These are phyloP conservation scores for Propithecus coquereli DNA, from an alignment of 2,113 vertebrate species.

Conservation along the genomic window DNA sequence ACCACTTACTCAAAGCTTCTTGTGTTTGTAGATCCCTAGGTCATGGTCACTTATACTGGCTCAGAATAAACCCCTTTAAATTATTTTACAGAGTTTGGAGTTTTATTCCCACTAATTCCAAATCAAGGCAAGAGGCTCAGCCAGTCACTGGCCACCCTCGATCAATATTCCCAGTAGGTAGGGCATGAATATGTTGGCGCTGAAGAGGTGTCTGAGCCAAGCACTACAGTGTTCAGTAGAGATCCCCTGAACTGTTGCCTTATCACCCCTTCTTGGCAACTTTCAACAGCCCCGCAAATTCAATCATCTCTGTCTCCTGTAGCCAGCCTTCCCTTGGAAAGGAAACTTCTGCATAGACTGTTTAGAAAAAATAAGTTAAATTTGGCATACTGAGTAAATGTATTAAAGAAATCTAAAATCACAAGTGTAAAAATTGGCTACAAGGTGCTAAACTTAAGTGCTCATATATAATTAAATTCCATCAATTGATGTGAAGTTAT, in stretches of 20 bases:
- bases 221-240: not conserved
- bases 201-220: not conserved
- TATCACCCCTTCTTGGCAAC: not conserved
- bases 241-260: not conserved
- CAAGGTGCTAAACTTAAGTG: slow-evolving; percentile 74
- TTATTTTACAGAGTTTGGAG: too few species aligned
- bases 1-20: too few species aligned
- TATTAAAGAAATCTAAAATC: slow-evolving; percentile 46
- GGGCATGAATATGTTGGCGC: not conserved
- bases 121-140: not conserved
- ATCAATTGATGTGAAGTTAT: slow-evolving; percentile 52
- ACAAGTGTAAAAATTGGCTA: slow-evolving; percentile 67
- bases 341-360: not conserved
- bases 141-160: not conserved
- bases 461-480: slow-evolving; percentile 75
- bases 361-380: slow-evolving; percentile 46
- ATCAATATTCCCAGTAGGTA: not conserved
- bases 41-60: too few species aligned
- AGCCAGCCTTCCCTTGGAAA: not conserved
- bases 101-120: too few species aligned
- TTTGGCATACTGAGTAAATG: slow-evolving; percentile 61
- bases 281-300: not conserved
- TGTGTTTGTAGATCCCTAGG: too few species aligned
- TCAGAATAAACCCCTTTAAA: too few species aligned
- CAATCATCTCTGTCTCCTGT: not conserved